Base-by-base conservation (phyloP, 2,888 invertebrate species). In the Leptinotarsa juncta region DNA sequence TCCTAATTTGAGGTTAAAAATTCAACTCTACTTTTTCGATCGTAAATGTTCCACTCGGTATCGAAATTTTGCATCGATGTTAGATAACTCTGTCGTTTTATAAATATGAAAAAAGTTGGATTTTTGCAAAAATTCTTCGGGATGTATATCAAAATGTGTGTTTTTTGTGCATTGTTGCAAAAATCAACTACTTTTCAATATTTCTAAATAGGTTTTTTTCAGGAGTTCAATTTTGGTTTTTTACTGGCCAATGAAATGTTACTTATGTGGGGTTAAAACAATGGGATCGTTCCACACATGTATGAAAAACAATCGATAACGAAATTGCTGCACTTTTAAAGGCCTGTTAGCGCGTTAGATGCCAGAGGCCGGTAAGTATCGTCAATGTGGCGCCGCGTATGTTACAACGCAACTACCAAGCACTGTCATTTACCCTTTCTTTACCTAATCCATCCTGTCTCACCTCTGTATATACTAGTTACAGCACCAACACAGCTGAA, bases 401-500 rank as follows among this genome's bases (percentile, higher is more conserved):
- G 83, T 83, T 84, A 86, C 85, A 86, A 86, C 86, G 86, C 86
- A 85, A 85, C 86, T 85, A 86, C 86, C 85, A 84, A 80, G 86
- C 86, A 86, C 87, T 86, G 87, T 86, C 86, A 86, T 86, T 83
- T 82, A 84, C 81, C 83, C 81, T 79, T 67, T 78, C 62, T 74
- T 48, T 73, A 75, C 68, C 32, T 55, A n/a, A 26, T 67, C 74
- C 70, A 53, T 60, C 73, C 71, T 67, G 65, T 62, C 53, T 74
- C 67, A 73, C 77, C 78, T 78, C 32, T 80, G 79, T 77, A 77
- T 18, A 62, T 62, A 62, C 62, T 18, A 62, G 32, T 62, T 26
- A 32, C 32, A 62, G 42, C 62, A 62, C 62, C 62, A 23, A 42
- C n/a, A 62, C 42, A 5, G 1, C 42, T 42, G 42, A 42, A 10